phyloP scores from a whole-genome alignment of 2,888 invertebrate species.

The Meandrusa payeni region DNA sequence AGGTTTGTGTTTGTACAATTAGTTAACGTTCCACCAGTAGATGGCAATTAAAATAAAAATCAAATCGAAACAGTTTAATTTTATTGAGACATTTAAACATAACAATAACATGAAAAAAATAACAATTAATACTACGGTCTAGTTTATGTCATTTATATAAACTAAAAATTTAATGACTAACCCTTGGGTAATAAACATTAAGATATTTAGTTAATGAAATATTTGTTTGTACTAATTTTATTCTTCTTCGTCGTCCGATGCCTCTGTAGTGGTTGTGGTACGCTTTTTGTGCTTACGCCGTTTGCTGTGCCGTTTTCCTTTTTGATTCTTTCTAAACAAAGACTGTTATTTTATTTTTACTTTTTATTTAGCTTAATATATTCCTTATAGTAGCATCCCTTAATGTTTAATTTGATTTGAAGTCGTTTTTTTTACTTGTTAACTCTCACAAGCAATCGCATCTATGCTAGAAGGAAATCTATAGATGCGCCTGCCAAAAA shows the following conservation, averaged over 20 bases:
- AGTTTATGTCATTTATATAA: background rate
- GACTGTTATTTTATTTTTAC: slow-evolving; percentile 11
- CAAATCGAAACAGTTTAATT: too few species aligned
- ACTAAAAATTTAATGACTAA: slow-evolving; percentile 6
- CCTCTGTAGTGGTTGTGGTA: slow-evolving; percentile 41
- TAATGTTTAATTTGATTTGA: too few species aligned
- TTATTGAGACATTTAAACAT: slow-evolving; percentile 3
- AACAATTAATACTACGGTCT: background rate
- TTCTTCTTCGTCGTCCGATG: slow-evolving; percentile 43
- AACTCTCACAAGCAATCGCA: too few species aligned
- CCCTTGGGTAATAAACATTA: too few species aligned
- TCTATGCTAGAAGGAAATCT: too few species aligned
- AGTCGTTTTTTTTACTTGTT: too few species aligned
- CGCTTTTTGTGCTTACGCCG: slow-evolving; percentile 43
- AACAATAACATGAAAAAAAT: slow-evolving; percentile 6
- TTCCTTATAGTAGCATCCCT: too few species aligned
- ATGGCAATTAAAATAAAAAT: too few species aligned
- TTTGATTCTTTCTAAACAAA: slow-evolving; percentile 38
- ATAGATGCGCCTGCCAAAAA: too few species aligned
- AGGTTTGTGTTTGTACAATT: too few species aligned
- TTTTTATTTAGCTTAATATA: too few species aligned
- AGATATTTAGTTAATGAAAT: slow-evolving; percentile 9
- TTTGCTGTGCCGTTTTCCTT: slow-evolving; percentile 51
- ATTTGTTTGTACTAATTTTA: slow-evolving; percentile 15
- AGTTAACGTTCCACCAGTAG: too few species aligned